These are phyloP conservation scores for Pavo muticus DNA, from an alignment of 2,113 vertebrate genomes.

Conservation along the genomic window DNA sequence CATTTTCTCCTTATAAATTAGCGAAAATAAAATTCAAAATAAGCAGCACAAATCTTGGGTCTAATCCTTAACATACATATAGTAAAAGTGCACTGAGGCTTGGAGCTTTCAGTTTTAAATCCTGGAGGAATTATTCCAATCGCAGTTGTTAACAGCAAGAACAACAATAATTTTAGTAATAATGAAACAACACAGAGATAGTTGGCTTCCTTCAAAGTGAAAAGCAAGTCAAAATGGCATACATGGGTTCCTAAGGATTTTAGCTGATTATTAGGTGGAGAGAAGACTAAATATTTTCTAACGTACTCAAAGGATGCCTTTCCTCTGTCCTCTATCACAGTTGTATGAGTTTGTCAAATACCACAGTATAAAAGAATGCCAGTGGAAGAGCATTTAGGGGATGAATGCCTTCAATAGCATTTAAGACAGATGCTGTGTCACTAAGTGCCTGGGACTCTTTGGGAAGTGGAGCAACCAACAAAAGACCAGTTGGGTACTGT, in stretches of 20 bases:
- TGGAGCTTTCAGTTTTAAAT: constrained; percentile 33
- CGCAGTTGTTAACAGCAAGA: background rate
- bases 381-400: background rate
- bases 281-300: constrained; percentile 46
- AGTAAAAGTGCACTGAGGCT: background rate
- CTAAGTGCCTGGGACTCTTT: constrained; percentile 8
- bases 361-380: constrained; percentile 33
- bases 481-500: constrained; percentile 19
- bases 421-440: constrained; percentile 38
- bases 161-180: background rate
- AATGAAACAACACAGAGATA: background rate
- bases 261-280: background rate
- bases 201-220: background rate
- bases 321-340: background rate
- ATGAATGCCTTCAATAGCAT: constrained; percentile 38
- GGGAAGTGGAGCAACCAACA: background rate
- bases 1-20: background rate
- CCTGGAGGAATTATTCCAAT: background rate
- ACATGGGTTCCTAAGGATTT: background rate
- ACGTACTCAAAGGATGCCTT: background rate
- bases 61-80: background rate
- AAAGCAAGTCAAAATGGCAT: background rate
- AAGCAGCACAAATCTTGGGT: background rate
- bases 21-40: background rate
- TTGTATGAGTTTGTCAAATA: constrained; percentile 52